phyloP scores from a whole-genome alignment of 2,113 vertebrate species.

The Callipepla californica region DNA sequence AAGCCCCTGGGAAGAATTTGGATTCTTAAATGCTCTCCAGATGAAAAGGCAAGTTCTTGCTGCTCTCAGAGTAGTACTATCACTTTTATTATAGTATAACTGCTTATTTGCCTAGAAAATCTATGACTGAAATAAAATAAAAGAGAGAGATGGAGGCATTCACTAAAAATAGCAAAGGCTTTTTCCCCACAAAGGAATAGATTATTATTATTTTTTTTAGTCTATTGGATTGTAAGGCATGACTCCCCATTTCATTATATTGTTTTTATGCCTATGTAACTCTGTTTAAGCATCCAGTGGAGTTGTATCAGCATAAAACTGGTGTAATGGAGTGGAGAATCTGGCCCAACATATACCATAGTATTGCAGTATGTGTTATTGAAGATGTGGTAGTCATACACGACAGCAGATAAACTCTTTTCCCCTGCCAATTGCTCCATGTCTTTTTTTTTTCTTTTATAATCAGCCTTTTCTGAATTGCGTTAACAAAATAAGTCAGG shows the following conservation, averaged over 20 bases:
- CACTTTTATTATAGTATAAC: conserved; percentile 23
- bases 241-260: conserved; percentile 57
- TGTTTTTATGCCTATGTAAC: conserved; percentile 50
- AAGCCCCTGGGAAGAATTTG: background rate
- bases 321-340: conserved; percentile 22
- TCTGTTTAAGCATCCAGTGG: conserved; percentile 50
- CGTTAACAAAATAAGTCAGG: background rate
- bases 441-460: background rate
- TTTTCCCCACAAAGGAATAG: conserved; percentile 30
- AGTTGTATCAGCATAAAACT: conserved; percentile 29
- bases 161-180: conserved; percentile 5
- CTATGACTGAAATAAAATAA: conserved; percentile 32
- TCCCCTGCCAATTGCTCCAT: background rate
- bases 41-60: background rate
- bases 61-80: background rate
- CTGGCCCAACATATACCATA: background rate
- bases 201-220: background rate
- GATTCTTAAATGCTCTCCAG: background rate
- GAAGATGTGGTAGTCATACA: background rate
- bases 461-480: conserved; percentile 30
- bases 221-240: conserved; percentile 31
- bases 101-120: conserved; percentile 40
- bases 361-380: background rate
- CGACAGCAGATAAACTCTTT: background rate
- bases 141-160: background rate